Evolutionary conservation across 92 coral and sea anemone species (phyloP).

Genomic region (Desmophyllum pertusum): DNA sequence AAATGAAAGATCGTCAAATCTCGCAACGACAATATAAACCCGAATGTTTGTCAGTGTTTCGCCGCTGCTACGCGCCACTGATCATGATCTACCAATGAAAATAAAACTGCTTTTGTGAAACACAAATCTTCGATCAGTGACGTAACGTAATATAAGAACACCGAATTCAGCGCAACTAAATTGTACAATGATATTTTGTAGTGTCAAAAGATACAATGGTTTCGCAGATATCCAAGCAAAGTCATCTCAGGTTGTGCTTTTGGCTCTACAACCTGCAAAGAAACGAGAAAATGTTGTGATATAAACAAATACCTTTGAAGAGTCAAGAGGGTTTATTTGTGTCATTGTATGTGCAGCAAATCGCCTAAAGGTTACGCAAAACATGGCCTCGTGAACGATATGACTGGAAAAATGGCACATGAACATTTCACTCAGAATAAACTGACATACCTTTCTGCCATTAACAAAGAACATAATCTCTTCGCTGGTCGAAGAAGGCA

Average conservation of each 20-base stretch:
- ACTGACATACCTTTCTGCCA: constrained; percentile 63
- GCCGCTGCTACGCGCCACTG: not conserved
- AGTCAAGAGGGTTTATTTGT: not conserved
- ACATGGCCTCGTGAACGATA: not conserved
- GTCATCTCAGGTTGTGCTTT: constrained; percentile 87
- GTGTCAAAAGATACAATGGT: constrained; percentile 68
- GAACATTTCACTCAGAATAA: not conserved
- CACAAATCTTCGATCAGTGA: not conserved
- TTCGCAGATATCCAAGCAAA: constrained; percentile 71
- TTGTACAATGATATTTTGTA: not conserved
- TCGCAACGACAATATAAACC: not conserved
- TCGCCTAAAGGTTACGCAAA: not conserved
- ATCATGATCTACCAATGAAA: too few relatives aligned
- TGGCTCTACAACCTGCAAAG: constrained; percentile 53
- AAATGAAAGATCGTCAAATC: not conserved
- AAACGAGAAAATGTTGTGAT: not conserved
- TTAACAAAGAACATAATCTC: constrained; percentile 67
- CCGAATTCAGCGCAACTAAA: not conserved
- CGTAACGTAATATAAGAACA: not conserved
- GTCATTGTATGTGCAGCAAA: not conserved
- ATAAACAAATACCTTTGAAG: not conserved
- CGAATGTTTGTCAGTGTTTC: not conserved
- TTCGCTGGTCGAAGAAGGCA: constrained; percentile 34
- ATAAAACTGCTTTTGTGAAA: not conserved
- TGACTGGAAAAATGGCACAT: too few relatives aligned